Conservation (phyloP, 2,888 invertebrate species). For the Parnassius orleans region DNA sequence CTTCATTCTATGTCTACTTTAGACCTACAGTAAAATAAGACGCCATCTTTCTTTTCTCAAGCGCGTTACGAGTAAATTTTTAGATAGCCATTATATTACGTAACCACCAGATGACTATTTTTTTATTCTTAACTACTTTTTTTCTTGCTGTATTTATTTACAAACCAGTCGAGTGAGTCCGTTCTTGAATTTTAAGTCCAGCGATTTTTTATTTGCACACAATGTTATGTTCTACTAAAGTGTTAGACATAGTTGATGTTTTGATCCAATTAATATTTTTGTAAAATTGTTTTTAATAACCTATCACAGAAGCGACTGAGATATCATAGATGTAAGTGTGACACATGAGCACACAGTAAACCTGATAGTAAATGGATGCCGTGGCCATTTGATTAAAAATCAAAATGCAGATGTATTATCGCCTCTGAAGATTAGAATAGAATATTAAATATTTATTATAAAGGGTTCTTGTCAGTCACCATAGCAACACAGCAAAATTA, state of each 20-base stretch:
- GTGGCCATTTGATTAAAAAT: too few relatives aligned
- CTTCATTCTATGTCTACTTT: background rate
- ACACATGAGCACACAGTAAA: too few relatives aligned
- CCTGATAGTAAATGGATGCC: too few relatives aligned
- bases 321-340: too few relatives aligned
- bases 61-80: background rate
- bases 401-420: too few relatives aligned
- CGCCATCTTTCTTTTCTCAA: constrained; percentile 3
- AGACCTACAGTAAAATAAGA: background rate
- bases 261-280: background rate
- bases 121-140: constrained; percentile 22
- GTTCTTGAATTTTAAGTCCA: constrained; percentile 18
- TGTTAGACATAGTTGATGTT: too few relatives aligned
- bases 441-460: too few relatives aligned
- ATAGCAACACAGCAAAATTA: too few relatives aligned
- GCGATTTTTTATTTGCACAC: constrained; percentile 14
- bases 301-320: background rate
- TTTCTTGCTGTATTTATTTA: constrained; percentile 17
- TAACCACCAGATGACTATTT: constrained; percentile 18
- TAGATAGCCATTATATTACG: constrained; percentile 10
- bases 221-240: constrained; percentile 11
- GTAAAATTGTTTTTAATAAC: background rate
- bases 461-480: too few relatives aligned
- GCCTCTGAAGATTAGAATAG: too few relatives aligned
- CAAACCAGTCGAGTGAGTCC: constrained; percentile 21